phyloP scores from a whole-genome alignment of 2,113 vertebrate species.

The Onychorhynchus coronatus region DNA sequence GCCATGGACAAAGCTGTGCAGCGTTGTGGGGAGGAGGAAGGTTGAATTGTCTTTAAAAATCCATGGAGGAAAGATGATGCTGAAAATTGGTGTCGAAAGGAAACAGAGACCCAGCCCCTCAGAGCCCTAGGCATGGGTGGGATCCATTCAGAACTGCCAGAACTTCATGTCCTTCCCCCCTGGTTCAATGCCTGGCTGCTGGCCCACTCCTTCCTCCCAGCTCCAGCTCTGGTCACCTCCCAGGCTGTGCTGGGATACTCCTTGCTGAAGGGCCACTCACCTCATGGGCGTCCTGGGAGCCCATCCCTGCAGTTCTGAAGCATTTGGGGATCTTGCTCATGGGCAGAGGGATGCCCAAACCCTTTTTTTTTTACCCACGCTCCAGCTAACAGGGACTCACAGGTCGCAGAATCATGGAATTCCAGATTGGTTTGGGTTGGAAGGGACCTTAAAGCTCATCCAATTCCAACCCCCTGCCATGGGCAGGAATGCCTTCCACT shows the following conservation, averaged over 20 bases:
- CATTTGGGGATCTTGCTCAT: neutral
- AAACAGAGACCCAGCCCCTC: neutral
- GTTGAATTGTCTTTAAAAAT: neutral
- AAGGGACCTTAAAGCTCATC: rapidly evolving
- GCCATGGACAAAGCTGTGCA: rapidly evolving
- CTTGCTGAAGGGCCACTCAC: neutral
- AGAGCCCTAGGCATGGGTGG: neutral
- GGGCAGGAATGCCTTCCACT: neutral
- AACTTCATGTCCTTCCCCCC: rapidly evolving
- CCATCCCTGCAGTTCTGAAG: neutral
- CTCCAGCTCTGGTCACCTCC: neutral
- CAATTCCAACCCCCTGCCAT: neutral
- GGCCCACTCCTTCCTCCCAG: neutral
- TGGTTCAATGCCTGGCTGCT: neutral
- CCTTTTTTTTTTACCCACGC: neutral
- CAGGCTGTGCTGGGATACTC: neutral
- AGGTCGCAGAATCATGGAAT: neutral
- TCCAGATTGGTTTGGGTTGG: neutral
- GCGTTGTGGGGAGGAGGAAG: rapidly evolving
- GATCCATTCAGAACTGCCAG: neutral
- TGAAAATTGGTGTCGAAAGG: neutral
- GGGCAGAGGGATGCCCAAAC: rapidly evolving
- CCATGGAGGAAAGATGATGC: rapidly evolving
- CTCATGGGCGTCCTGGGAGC: neutral
- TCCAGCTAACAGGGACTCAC: neutral